These are phyloP conservation scores for Poecilia velifera DNA, from an alignment of 2,797 vertebrate species.

Conservation along the genomic window DNA sequence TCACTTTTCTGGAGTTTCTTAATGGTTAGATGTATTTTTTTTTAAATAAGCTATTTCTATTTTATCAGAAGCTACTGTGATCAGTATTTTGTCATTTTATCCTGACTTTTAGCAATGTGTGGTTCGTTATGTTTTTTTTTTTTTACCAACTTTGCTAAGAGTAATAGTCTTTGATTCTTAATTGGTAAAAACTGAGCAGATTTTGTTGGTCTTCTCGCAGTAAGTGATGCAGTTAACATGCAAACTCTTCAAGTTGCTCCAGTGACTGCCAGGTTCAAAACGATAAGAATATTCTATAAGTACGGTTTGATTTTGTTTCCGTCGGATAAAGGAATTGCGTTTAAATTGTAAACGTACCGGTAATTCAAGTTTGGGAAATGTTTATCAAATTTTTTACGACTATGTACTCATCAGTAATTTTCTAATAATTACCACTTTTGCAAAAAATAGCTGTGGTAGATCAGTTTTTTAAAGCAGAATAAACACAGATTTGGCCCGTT, in stretches of 20 bases:
- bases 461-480: background rate
- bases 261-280: background rate
- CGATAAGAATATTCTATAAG: background rate
- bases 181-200: background rate
- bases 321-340: background rate
- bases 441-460: background rate
- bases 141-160: background rate
- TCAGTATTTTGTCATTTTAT: slow-evolving; percentile 11
- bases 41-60: background rate
- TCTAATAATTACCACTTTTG: background rate
- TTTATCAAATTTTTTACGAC: background rate
- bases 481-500: background rate
- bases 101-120: background rate
- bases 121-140: background rate
- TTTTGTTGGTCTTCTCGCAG: background rate
- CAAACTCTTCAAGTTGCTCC: background rate
- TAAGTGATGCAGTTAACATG: slow-evolving; percentile 18
- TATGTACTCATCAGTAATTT: background rate
- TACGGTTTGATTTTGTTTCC: background rate
- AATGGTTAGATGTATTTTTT: background rate
- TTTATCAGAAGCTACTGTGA: slow-evolving; percentile 3
- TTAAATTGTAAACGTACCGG: background rate
- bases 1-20: background rate
- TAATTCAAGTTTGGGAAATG: background rate
- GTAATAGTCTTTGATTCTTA: slow-evolving; percentile 4